Evolutionary conservation across 2,113 vertebrate species (phyloP), one percentile per base, ranked within the genome.

Genomic region (Gallinago jamesoni): DNA sequence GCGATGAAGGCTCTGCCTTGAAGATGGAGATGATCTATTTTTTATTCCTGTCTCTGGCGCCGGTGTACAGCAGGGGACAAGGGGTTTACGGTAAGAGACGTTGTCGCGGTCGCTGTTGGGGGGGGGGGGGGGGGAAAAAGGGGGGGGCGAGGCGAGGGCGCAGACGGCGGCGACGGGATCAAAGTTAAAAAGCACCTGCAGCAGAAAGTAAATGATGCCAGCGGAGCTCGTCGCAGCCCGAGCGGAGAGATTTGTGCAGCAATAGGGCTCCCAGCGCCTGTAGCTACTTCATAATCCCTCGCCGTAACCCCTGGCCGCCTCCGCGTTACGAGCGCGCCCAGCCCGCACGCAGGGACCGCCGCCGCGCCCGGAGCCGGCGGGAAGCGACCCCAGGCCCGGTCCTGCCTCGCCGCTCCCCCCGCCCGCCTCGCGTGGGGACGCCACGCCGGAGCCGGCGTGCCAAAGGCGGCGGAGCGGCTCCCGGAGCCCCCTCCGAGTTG

Each of bases 21-120:
- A 97, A 97, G 96, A 98, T 98, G 97, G 97, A 97, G 95, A 87
- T 94, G 53, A 91, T 97, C 60, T 97, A 91, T 2, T n/a, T 97
- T 84, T 92, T 97, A 53, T 90, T 97, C 35, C 93, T 98, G 55
- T 92, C 97, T 67, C 90, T 97, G 84, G 85, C 96, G 84, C 97
- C 97, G 28, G 93, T 62, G 52, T 92, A 92, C 94, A 96, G 88
- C 96, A 68, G 93, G 64, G 97, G 97, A 86, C 97, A 98, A 93
- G 97, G 97, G 74, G 97, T 97, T 55, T 97, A 98, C 59, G 97
- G 97, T 98, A 97, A 98, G 97, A 69, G 56, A 55, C 41, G 67
- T 1, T 68, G 43, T 56, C 21, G 55, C 50, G 59, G 63, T 57
- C 67, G 74, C 62, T 43, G 45, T 62, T 74, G n/a, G 52, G 63